phyloP scores from a whole-genome alignment of 2,113 vertebrate species.

The Todiramphus saurophagus region DNA sequence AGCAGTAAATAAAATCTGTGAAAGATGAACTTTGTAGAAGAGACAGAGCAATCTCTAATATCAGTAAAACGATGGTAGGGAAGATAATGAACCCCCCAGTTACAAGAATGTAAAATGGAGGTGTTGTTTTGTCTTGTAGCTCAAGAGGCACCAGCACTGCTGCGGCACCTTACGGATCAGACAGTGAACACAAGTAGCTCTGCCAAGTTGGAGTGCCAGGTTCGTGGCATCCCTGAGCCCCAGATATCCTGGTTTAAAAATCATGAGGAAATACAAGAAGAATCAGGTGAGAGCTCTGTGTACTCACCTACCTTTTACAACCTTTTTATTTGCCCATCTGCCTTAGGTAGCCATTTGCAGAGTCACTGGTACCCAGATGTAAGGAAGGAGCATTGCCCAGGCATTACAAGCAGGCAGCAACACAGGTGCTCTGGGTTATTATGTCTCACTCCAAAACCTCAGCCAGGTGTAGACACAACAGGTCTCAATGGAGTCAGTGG shows the following conservation, averaged over 20 bases:
- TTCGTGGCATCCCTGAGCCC: conserved; percentile 83
- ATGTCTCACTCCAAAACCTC: background rate
- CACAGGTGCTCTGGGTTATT: accelerated
- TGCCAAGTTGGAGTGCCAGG: conserved; percentile 81
- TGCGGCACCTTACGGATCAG: conserved; percentile 81
- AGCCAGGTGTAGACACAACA: background rate
- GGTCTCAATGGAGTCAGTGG: background rate
- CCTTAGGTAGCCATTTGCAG: background rate
- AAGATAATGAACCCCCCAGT: background rate
- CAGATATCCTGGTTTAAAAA: conserved; percentile 93
- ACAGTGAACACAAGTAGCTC: conserved; percentile 87
- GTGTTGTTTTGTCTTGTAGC: conserved; percentile 76
- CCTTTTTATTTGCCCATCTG: background rate
- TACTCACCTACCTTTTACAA: background rate
- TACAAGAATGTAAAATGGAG: conserved; percentile 33
- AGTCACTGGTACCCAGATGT: background rate
- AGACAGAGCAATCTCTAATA: background rate
- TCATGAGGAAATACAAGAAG: conserved; percentile 79
- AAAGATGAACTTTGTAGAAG: background rate
- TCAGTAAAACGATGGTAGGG: background rate
- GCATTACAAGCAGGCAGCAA: background rate
- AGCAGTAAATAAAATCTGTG: background rate
- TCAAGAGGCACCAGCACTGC: conserved; percentile 85
- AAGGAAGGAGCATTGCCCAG: background rate
- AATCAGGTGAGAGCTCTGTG: conserved; percentile 83